A percentile compares a stretch with the other conserved stretches of the same genome.
Evolutionary conservation across 2,888 invertebrate genomes (phyloP).

Genomic region (Nymphalis urticae): DNA sequence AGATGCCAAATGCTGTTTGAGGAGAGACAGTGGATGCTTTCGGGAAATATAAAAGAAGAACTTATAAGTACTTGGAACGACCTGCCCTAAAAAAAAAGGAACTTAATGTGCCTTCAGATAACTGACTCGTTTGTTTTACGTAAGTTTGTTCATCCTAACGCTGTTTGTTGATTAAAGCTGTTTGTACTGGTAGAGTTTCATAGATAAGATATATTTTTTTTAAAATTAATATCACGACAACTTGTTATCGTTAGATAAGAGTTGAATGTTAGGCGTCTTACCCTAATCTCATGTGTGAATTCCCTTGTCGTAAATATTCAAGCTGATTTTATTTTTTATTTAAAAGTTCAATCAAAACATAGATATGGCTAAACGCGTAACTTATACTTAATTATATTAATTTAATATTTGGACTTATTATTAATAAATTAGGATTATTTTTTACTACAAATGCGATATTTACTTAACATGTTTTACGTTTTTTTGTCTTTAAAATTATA

Average conservation of each 20-base stretch:
- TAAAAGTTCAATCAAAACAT: constrained; percentile 60
- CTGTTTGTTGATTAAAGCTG: constrained; percentile 58
- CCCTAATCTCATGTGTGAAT: constrained; percentile 60
- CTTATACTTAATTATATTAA: background rate
- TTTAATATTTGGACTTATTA: background rate
- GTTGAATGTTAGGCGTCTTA: constrained; percentile 50
- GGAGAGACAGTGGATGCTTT: constrained; percentile 39
- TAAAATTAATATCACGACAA: constrained; percentile 63
- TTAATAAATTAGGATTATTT: background rate
- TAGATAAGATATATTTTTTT: constrained; percentile 65
- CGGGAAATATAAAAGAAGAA: constrained; percentile 29
- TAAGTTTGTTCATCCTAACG: constrained; percentile 22
- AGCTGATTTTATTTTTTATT: constrained; percentile 46
- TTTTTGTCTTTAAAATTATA: background rate
- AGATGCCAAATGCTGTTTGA: constrained; percentile 45
- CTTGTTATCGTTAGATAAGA: constrained; percentile 63
- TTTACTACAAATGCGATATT: too few relatives aligned
- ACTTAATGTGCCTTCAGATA: constrained; percentile 8
- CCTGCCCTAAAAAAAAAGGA: constrained; percentile 18
- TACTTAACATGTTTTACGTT: too few relatives aligned
- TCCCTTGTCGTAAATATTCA: constrained; percentile 55
- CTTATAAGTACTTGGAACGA: constrained; percentile 23
- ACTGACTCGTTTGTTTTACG: constrained; percentile 10
- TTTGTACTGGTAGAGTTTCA: constrained; percentile 53
- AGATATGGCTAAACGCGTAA: constrained; percentile 55